These are phyloP conservation scores for Rotaria socialis DNA, from an alignment of 2,888 invertebrate species.

Conservation along the genomic window DNA sequence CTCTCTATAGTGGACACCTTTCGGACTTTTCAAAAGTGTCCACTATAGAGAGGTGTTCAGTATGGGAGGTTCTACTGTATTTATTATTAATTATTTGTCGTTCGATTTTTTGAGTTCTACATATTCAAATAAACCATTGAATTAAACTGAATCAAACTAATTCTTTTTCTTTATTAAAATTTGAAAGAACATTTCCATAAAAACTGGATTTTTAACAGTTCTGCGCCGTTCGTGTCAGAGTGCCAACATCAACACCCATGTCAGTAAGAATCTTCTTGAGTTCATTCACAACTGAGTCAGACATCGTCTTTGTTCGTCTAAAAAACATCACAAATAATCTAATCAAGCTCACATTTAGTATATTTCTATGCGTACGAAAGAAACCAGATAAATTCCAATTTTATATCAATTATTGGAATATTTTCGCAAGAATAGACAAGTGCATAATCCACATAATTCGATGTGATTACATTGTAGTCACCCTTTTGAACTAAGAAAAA, in stretches of 20 bases:
- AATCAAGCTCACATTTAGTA: neutral
- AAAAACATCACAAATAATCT: neutral
- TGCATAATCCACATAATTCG: conserved; percentile 38
- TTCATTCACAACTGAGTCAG: neutral
- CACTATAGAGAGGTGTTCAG: too few species aligned
- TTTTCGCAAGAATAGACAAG: conserved; percentile 38
- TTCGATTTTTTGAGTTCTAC: too few species aligned
- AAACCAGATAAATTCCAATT: conserved; percentile 27
- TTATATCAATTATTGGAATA: neutral
- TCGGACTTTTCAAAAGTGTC: too few species aligned
- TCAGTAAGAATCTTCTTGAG: neutral
- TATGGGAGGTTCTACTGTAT: too few species aligned
- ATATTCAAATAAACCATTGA: too few species aligned
- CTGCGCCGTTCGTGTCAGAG: neutral
- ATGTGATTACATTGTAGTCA: conserved; percentile 40
- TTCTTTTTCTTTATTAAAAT: too few species aligned
- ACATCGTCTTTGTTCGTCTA: conserved; percentile 4
- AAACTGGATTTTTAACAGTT: neutral
- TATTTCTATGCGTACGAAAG: neutral
- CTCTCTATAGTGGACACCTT: too few species aligned
- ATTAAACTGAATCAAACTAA: too few species aligned
- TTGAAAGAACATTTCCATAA: neutral
- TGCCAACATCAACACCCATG: neutral
- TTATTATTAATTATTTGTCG: too few species aligned
- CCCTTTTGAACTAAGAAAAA: neutral